phyloP scores from a whole-genome alignment of 1,140 invertebrate genomes.

The Aphelenchoides fujianensis region DNA sequence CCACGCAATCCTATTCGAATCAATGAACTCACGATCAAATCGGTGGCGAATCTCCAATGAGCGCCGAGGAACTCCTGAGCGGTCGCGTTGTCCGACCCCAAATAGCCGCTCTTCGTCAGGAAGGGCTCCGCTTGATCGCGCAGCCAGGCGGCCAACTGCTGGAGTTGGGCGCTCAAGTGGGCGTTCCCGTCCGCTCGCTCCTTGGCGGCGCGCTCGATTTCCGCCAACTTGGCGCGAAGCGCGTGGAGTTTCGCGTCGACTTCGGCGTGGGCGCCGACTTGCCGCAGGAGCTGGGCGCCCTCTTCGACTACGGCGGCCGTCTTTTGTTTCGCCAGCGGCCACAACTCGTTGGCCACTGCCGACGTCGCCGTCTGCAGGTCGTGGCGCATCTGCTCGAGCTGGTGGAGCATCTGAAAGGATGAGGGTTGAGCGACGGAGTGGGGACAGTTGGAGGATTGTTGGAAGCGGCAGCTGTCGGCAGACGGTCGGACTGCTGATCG shows the following conservation, averaged over 20 bases:
- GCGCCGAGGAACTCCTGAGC: constrained; percentile 42
- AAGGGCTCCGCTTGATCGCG: constrained; percentile 46
- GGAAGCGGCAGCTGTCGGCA: no score
- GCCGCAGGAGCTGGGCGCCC: constrained; percentile 44
- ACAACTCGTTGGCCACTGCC: constrained; percentile 58
- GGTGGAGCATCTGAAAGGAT: constrained; percentile 53
- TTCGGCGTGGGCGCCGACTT: constrained; percentile 22
- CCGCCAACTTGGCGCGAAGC: constrained; percentile 39
- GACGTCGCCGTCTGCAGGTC: constrained; percentile 48
- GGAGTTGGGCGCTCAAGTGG: constrained; percentile 27
- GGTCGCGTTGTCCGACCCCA: constrained; percentile 37
- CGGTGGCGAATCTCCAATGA: constrained; percentile 49
- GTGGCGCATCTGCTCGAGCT: constrained; percentile 52
- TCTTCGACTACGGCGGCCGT: constrained; percentile 37
- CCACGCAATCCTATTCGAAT: no score
- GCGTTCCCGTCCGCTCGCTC: constrained; percentile 27
- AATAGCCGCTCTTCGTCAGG: constrained; percentile 40
- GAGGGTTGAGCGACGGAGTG: no score
- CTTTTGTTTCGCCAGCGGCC: constrained; percentile 52
- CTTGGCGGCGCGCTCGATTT: constrained; percentile 51
- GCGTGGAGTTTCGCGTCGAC: constrained; percentile 40
- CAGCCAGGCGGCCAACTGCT: constrained; percentile 43
- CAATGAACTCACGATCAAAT: constrained; percentile 54
- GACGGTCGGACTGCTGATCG: no score
- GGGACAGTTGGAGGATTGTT: no score